Evolutionary conservation across 92 coral and sea anemone species (phyloP).

Genomic region (Meandrina meandrites): DNA sequence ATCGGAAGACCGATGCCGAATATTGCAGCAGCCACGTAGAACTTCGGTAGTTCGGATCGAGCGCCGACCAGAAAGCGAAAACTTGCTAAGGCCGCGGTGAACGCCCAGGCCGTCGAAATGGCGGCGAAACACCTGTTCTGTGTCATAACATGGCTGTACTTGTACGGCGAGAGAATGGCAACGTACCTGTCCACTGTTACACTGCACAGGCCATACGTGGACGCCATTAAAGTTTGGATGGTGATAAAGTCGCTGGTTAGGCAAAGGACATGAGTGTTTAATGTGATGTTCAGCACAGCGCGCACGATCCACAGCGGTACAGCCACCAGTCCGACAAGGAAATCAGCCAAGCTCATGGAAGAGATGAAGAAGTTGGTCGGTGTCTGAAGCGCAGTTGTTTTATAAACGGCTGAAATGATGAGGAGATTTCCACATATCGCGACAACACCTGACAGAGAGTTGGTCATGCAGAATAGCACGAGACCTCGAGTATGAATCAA

Average conservation of each 20-base stretch:
- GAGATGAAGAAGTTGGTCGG: slow-evolving; percentile 45
- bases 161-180: slow-evolving; percentile 35
- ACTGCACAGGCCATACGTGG: slow-evolving; percentile 51
- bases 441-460: slow-evolving; percentile 13
- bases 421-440: slow-evolving; percentile 57
- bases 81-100: slow-evolving; percentile 43
- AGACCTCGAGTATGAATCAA: background rate
- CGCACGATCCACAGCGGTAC: slow-evolving; percentile 50
- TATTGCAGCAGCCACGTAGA: slow-evolving; percentile 37
- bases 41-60: slow-evolving; percentile 45
- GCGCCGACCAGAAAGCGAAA: slow-evolving; percentile 29
- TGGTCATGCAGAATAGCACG: slow-evolving; percentile 11
- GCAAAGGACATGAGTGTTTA: slow-evolving; percentile 27
- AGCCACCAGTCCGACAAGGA: slow-evolving; percentile 44
- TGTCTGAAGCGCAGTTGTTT: slow-evolving; percentile 43
- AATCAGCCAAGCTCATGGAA: slow-evolving; percentile 50
- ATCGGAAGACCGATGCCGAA: slow-evolving; percentile 50
- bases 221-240: slow-evolving; percentile 47
- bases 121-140: slow-evolving; percentile 32
- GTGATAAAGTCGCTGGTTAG: slow-evolving; percentile 26
- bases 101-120: slow-evolving; percentile 45
- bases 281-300: slow-evolving; percentile 32
- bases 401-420: slow-evolving; percentile 35
- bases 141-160: slow-evolving; percentile 32
- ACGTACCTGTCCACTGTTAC: slow-evolving; percentile 51